These are phyloP conservation scores for Ophraella communa DNA, from an alignment of 2,888 invertebrate species.

Conservation along the genomic window DNA sequence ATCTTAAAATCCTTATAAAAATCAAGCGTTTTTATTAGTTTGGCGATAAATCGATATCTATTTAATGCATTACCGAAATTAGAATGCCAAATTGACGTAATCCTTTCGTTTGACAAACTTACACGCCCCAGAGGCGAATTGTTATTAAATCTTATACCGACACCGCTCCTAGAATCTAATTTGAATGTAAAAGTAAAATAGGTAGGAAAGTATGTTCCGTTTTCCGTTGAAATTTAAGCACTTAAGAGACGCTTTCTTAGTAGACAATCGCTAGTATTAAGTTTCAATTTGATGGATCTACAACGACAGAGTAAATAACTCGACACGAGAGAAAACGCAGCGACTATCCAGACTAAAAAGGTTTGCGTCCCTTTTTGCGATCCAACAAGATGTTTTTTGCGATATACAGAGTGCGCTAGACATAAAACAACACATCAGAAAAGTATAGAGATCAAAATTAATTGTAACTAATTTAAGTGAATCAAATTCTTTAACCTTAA, in stretches of 20 bases:
- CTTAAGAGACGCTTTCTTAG: conserved; percentile 32
- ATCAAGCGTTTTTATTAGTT: background rate
- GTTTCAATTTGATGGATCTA: conserved; percentile 31
- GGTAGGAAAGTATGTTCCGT: conserved; percentile 25
- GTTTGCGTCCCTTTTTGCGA: conserved; percentile 11
- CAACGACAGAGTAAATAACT: conserved; percentile 26
- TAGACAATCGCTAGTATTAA: conserved; percentile 30
- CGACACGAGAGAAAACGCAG: conserved; percentile 13
- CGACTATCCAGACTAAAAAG: conserved; percentile 25
- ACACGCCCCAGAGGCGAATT: background rate
- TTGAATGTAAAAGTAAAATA: conserved; percentile 23
- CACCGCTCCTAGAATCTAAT: conserved; percentile 24
- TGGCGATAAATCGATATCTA: background rate
- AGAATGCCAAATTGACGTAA: background rate
- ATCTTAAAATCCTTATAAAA: too few relatives aligned
- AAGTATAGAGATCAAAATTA: too few relatives aligned
- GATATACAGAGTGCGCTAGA: too few relatives aligned
- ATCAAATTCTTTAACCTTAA: background rate
- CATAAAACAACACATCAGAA: too few relatives aligned
- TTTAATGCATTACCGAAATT: background rate
- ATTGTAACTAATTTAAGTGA: too few relatives aligned
- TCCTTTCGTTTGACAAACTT: background rate
- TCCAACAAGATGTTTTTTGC: too few relatives aligned
- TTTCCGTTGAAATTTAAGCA: conserved; percentile 30
- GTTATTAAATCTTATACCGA: conserved; percentile 17